These are phyloP conservation scores for Fragum fragum DNA, from an alignment of 2,888 invertebrate species.

Conservation along the genomic window DNA sequence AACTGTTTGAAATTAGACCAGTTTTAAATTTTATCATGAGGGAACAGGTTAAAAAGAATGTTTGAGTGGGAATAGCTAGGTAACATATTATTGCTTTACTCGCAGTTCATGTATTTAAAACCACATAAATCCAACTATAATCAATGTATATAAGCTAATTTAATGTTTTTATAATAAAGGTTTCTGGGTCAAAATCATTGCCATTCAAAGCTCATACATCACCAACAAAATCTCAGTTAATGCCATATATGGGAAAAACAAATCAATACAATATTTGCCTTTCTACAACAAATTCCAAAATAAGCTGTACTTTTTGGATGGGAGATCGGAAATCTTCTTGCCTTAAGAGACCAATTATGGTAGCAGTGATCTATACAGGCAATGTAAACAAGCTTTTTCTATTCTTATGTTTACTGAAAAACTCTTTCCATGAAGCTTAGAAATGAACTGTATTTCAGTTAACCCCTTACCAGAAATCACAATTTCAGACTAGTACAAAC, in stretches of 20 bases:
- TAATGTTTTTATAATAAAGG: not conserved
- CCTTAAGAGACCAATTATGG: not conserved
- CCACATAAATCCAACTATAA: too few species aligned
- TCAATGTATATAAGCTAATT: too few species aligned
- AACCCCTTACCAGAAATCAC: too few species aligned
- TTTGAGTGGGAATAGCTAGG: too few species aligned
- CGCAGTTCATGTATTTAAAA: too few species aligned
- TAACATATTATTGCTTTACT: too few species aligned
- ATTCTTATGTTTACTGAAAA: not conserved
- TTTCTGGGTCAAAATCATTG: constrained; percentile 20
- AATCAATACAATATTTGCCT: constrained; percentile 10
- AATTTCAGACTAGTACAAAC: too few species aligned
- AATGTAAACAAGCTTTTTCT: not conserved
- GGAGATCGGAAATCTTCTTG: not conserved
- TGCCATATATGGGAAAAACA: constrained; percentile 11
- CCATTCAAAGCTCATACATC: constrained; percentile 22
- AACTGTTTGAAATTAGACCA: too few species aligned
- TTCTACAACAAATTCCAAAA: not conserved
- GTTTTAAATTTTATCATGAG: too few species aligned
- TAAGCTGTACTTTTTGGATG: not conserved
- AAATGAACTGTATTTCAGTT: too few species aligned
- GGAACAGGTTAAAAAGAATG: too few species aligned
- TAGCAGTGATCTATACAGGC: not conserved
- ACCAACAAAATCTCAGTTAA: constrained; percentile 1
- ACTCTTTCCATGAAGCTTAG: too few species aligned